Evolutionary conservation across 2,888 invertebrate genomes (phyloP).

Genomic region (Sphaeridia pumilis): DNA sequence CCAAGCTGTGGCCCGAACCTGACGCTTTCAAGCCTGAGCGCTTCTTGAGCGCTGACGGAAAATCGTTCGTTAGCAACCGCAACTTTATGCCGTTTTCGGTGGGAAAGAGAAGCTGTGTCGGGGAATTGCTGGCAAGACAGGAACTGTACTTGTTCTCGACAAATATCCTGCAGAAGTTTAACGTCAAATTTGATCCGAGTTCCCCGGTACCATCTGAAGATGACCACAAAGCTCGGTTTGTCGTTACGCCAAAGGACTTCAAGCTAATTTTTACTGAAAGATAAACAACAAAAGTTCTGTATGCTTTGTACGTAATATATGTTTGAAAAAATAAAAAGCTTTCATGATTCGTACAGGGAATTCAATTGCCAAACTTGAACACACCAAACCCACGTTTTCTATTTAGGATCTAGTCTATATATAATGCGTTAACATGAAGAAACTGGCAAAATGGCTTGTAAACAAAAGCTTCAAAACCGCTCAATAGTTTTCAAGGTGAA

Average conservation of each 20-base stretch:
- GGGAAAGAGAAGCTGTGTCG: constrained; percentile 13
- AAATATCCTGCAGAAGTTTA: constrained; percentile 15
- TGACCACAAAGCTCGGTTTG: no score
- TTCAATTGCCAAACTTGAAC: no score
- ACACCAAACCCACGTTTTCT: no score
- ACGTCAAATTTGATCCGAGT: background rate
- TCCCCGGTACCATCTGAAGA: background rate
- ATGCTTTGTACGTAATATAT: background rate
- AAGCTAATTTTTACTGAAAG: background rate
- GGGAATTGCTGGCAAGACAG: constrained; percentile 12
- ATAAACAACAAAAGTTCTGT: background rate
- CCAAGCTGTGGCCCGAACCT: background rate
- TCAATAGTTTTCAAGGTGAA: no score
- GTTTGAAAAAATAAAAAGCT: no score
- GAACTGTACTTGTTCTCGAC: constrained; percentile 16
- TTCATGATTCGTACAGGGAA: no score
- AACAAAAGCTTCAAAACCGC: no score
- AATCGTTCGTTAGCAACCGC: constrained; percentile 9
- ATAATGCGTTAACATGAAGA: no score
- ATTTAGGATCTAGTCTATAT: no score
- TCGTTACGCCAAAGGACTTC: background rate
- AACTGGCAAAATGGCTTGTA: no score
- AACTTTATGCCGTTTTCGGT: constrained; percentile 13
- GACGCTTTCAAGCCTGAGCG: background rate
- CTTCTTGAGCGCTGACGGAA: background rate